These are phyloP conservation scores for Elachura formosa DNA, from an alignment of 2,113 vertebrate species.

Conservation along the genomic window DNA sequence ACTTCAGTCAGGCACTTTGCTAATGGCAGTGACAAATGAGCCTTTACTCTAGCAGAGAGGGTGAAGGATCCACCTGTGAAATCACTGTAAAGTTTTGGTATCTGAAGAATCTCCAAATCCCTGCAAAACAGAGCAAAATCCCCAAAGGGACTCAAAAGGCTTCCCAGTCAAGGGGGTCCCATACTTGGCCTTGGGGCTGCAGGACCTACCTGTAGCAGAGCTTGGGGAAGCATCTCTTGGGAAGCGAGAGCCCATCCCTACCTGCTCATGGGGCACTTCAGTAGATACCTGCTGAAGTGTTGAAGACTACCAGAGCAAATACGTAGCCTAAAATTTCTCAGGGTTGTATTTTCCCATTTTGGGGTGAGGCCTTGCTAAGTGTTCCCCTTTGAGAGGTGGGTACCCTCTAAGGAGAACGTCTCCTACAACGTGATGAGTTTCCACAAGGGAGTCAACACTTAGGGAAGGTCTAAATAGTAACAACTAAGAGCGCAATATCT, in stretches of 20 bases:
- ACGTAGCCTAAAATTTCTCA: too few species aligned
- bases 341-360: background rate
- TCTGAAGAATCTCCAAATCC: background rate
- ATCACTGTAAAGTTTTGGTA: background rate
- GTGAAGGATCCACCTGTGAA: background rate
- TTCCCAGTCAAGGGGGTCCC: background rate
- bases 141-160: background rate
- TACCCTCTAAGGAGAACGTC: background rate
- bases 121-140: background rate
- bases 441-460: accelerated
- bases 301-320: background rate
- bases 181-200: background rate
- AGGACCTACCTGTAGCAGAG: background rate
- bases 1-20: background rate
- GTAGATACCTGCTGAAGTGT: background rate
- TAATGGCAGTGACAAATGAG: background rate
- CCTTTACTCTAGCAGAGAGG: background rate
- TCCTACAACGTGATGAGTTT: accelerated
- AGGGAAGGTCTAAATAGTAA: background rate
- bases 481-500: background rate
- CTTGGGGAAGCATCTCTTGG: background rate
- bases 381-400: accelerated
- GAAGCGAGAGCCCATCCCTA: background rate
- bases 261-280: too few species aligned
- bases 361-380: background rate